Evolutionary conservation across 2,888 invertebrate genomes (phyloP), one percentile per base, ranked within the genome.

Genomic region (Synergus japonicus): DNA sequence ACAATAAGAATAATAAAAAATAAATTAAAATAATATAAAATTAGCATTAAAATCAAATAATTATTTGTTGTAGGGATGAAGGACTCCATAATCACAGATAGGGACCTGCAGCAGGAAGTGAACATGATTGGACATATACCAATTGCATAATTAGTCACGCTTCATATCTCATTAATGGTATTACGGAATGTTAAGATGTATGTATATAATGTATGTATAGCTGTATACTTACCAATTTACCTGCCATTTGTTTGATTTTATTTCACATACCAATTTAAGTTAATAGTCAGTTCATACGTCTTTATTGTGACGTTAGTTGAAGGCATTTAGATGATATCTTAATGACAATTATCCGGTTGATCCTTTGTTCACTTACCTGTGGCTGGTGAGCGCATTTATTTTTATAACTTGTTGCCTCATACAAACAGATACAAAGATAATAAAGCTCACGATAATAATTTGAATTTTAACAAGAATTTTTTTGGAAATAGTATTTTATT

Each of bases 101-200:
- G 60, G 49, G 49, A 73, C 69, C 49, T 73, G 29, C 37, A 22
- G 54, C 29, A 37, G 69, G 69, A 73, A 73, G 69, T 73, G 69
- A 8, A 73, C 54, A 29, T 54, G 69, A 73, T 73, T 73, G 46
- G 54, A 69, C 49, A 49, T 49, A 29, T 49, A 69, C 9, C 8
- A 49, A 69, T 69, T 69, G 44, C 18, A 44, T 67, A 67, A 67
- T 67, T 44, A 44, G 69, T 73, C 54, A 73, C 69, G 69, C 49
- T 49, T 73, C 69, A 73, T 37, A 69, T 46, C 46, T 15, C 22
- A 4, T 54, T 73, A 54, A 73, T 73, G 69, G n/a, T 67, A 67
- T 10, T 43, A 49, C 8, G 22, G 49, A 29, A 29, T 29, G 22
- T 29, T 29, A 29, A 29, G 22, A 29, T 29, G 22, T 29, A 29